These are phyloP conservation scores for Drosophila gunungcola DNA, from an alignment of 1,140 invertebrate genomes.

Conservation along the genomic window DNA sequence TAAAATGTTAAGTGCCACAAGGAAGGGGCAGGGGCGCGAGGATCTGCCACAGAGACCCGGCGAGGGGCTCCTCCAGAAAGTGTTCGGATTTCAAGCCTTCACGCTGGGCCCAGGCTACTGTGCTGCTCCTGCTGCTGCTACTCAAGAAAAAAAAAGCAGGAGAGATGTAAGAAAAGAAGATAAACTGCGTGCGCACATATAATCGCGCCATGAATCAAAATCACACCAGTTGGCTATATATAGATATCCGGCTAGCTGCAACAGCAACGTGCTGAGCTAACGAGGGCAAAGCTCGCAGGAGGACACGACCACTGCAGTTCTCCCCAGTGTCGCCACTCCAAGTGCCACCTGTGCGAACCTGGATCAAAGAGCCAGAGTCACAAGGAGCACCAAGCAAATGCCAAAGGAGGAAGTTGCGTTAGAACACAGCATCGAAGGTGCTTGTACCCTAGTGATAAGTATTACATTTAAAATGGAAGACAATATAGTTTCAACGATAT, in stretches of 20 bases:
- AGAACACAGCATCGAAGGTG: not conserved
- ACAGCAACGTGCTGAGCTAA: conserved; percentile 53
- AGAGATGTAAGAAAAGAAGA: conserved; percentile 66
- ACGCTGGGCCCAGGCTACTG: conserved; percentile 64
- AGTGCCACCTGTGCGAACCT: conserved; percentile 49
- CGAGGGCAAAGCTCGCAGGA: conserved; percentile 60
- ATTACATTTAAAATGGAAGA: too few relatives aligned
- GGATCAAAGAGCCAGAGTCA: conserved; percentile 21
- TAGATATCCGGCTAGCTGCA: conserved; percentile 76
- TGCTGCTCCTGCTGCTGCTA: conserved; percentile 8
- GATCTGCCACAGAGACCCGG: conserved; percentile 1
- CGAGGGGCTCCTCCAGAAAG: conserved; percentile 29
- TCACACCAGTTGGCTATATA: conserved; percentile 81
- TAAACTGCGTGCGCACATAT: conserved; percentile 82
- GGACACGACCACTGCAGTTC: conserved; percentile 21
- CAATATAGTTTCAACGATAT: too few relatives aligned
- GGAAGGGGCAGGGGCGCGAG: conserved; percentile 10
- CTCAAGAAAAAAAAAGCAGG: not conserved
- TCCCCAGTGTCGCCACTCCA: conserved; percentile 18
- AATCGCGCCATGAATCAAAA: conserved; percentile 82
- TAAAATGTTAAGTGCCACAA: conserved; percentile 82
- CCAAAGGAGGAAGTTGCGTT: not conserved
- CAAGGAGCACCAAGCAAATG: conserved; percentile 29
- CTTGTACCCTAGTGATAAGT: not conserved
- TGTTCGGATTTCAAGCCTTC: conserved; percentile 49